Evolutionary conservation across 2,797 vertebrate genomes (phyloP), one percentile per base, ranked within the genome.

Genomic region (Microcaecilia unicolor): DNA sequence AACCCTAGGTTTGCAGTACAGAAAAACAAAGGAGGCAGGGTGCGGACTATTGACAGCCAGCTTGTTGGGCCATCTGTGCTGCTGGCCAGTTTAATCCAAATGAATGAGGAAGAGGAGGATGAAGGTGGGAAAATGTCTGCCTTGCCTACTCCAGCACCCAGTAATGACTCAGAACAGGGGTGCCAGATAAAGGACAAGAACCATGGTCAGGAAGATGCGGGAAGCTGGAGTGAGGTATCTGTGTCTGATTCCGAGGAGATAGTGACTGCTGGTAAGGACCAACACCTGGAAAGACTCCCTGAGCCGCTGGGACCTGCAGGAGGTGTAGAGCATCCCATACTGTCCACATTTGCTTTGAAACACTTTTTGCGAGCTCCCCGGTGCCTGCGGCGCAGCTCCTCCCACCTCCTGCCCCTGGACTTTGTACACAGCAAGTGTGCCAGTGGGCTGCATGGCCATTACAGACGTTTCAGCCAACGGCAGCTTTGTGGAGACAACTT

Each of bases 1-100:
- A 83, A 74, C 41, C 87, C 80, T 1, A 69, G 84, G 28, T 92
- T 91, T 1, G 45, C 72, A 0, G 88, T 93, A 24, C 63, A 67
- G 7, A 61, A 52, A 5, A 63, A 52, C 12, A 3, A 4, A 7
- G 46, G 59, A 7, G 48, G 56, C 1, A 64, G 55, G 10, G 40
- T 70, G 0, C 62, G 31, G 30, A 39, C 52, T 18, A 58, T 76
- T 1, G 74, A 84, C 10, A 27, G 77, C 23, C 87, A 82, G 8
- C 69, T 87, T 13, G 59, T 86, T 10, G 74, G 78, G 8, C 64
- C 84, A 2, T 80, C 89, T 2, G 52, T 86, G 52, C 58, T 87
- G 21, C 67, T 89, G 39, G 75, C 87, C 2, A 70, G 84, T 19
- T 46, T 90, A 2, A 25, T 83, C 37, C 87, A 83, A 34, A 68